phyloP scores from a whole-genome alignment of 2,113 vertebrate genomes.

The Gymnobelideus leadbeateri region DNA sequence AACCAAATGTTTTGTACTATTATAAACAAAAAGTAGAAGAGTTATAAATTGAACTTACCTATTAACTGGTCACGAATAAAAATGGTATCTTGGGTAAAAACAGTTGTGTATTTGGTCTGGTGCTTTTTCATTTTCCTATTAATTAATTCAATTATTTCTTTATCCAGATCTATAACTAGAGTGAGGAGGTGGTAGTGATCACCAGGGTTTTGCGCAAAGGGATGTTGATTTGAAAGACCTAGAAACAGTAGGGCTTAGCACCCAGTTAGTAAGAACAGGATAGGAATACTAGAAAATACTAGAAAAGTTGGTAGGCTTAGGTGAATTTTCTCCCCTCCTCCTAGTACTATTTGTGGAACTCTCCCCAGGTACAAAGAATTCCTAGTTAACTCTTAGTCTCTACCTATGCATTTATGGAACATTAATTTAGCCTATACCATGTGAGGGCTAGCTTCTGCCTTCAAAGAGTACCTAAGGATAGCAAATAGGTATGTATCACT shows the following conservation, averaged over 20 bases:
- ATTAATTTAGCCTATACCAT: background rate
- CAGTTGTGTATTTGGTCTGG: background rate
- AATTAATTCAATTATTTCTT: conserved; percentile 1
- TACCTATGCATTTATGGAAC: background rate
- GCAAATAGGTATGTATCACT: background rate
- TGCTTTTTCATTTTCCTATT: background rate
- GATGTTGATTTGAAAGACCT: background rate
- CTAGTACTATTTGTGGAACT: background rate
- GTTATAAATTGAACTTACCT: background rate
- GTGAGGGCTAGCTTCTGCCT: background rate
- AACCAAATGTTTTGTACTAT: conserved; percentile 42
- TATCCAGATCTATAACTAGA: background rate
- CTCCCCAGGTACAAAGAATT: background rate
- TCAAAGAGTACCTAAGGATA: background rate
- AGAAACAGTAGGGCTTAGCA: background rate
- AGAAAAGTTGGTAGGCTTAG: background rate
- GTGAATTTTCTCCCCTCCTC: background rate
- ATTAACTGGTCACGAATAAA: conserved; percentile 35
- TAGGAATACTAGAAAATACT: background rate
- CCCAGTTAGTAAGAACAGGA: background rate
- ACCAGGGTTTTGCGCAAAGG: background rate
- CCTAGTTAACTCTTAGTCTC: background rate
- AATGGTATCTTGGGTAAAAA: conserved; percentile 26
- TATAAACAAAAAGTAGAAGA: conserved; percentile 49
- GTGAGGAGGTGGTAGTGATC: background rate